Evolutionary conservation across 2,797 vertebrate genomes (phyloP).

Genomic region (Hemibagrus guttatus): DNA sequence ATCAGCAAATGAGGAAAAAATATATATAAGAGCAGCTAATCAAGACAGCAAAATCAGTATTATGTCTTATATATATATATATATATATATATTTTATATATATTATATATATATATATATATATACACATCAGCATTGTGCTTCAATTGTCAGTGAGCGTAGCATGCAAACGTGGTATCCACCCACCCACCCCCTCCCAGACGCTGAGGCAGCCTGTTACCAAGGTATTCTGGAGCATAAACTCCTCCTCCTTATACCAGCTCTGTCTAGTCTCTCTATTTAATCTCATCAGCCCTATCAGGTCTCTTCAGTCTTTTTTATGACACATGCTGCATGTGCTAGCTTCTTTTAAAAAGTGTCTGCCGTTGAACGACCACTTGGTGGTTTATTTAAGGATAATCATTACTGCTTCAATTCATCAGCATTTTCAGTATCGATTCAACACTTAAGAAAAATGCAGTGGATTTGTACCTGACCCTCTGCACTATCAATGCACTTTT

Average conservation of each 20-base stretch:
- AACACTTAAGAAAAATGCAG: not conserved
- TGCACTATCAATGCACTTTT: constrained; percentile 9
- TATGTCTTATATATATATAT: constrained; percentile 25
- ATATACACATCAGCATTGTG: constrained; percentile 47
- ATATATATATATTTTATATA: constrained; percentile 36
- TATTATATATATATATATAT: too few species aligned
- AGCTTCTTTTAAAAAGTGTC: not conserved
- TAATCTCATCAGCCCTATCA: not conserved
- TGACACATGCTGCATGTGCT: not conserved
- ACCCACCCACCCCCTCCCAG: constrained; percentile 62
- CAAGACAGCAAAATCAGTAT: constrained; percentile 33
- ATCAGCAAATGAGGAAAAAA: constrained; percentile 49
- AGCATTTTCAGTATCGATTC: constrained; percentile 3
- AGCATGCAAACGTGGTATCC: constrained; percentile 32
- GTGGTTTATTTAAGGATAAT: not conserved
- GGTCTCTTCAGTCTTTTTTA: not conserved
- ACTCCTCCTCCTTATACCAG: constrained; percentile 53
- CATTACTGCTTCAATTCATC: not conserved
- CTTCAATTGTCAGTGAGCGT: constrained; percentile 56
- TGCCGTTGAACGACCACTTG: not conserved
- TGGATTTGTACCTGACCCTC: constrained; percentile 44
- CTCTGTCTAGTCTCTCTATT: constrained; percentile 48
- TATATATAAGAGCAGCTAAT: constrained; percentile 40
- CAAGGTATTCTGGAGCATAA: constrained; percentile 75
- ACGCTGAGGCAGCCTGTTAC: constrained; percentile 78